phyloP scores from a whole-genome alignment of 2,888 invertebrate species.

The Archaeoteleia sp. region DNA sequence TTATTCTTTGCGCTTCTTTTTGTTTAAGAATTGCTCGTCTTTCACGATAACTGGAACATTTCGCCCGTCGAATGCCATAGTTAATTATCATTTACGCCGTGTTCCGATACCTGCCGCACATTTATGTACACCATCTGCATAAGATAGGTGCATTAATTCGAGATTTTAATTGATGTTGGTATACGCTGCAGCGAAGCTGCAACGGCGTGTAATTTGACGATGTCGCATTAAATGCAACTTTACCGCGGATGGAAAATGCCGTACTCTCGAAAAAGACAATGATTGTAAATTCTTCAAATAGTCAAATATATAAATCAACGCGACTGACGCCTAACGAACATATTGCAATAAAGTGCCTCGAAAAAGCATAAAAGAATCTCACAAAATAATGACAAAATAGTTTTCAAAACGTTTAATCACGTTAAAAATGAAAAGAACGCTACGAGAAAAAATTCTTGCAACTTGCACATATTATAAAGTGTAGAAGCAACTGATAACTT shows the following conservation, averaged over 20 bases:
- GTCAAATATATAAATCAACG: too few relatives aligned
- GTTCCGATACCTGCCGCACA: constrained; percentile 4
- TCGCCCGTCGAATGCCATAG: neutral
- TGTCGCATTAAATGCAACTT: constrained; percentile 8
- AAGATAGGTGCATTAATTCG: constrained; percentile 14
- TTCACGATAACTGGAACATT: too few relatives aligned
- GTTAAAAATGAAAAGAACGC: too few relatives aligned
- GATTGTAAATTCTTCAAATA: constrained; percentile 13
- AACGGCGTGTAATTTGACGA: neutral
- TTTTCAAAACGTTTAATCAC: too few relatives aligned
- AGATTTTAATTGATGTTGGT: constrained; percentile 21
- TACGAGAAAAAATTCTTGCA: too few relatives aligned
- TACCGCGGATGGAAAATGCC: neutral
- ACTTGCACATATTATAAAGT: too few relatives aligned
- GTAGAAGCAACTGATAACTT: too few relatives aligned
- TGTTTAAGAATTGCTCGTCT: neutral
- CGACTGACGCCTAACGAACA: too few relatives aligned
- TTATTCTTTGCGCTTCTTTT: neutral
- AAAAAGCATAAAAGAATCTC: too few relatives aligned
- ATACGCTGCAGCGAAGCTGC: neutral
- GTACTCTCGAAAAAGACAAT: neutral
- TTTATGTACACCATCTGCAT: constrained; percentile 2
- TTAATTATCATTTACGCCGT: constrained; percentile 6
- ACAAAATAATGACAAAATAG: too few relatives aligned
- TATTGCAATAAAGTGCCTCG: too few relatives aligned